These are phyloP conservation scores for Pycnonotus jocosus DNA, from an alignment of 2,113 vertebrate genomes.

Conservation along the genomic window DNA sequence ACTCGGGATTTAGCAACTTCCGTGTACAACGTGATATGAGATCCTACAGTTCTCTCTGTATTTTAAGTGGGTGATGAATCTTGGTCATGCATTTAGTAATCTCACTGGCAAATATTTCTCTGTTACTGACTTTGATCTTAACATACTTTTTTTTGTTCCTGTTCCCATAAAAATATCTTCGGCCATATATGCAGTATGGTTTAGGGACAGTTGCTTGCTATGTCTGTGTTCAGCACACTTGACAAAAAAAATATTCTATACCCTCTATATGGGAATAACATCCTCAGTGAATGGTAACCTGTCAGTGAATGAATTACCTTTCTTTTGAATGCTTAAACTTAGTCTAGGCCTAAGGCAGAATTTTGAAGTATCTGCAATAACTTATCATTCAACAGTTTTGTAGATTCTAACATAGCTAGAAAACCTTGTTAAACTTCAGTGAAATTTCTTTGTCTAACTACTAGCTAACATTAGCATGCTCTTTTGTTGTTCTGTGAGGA, in stretches of 20 bases:
- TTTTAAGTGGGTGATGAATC: background rate
- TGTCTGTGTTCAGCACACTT: background rate
- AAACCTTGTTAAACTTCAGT: background rate
- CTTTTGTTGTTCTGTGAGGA: background rate
- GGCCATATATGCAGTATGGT: background rate
- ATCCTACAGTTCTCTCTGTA: background rate
- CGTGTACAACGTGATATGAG: background rate
- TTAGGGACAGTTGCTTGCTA: background rate
- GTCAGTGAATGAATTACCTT: background rate
- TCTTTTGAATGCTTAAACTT: background rate
- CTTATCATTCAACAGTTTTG: background rate
- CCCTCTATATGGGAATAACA: background rate
- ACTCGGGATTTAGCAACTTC: background rate
- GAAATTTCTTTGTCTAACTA: background rate
- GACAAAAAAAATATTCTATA: background rate
- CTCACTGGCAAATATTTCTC: background rate
- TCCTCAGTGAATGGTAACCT: background rate
- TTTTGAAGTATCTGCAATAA: background rate
- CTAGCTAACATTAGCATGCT: fast-evolving
- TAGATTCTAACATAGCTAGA: background rate
- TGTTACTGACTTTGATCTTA: background rate
- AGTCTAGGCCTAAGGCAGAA: background rate
- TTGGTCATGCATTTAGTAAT: background rate
- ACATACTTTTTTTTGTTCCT: background rate
- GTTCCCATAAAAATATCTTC: background rate